These are phyloP conservation scores for Intellagama lesueurii DNA, from an alignment of 2,797 vertebrate species.

Conservation along the genomic window DNA sequence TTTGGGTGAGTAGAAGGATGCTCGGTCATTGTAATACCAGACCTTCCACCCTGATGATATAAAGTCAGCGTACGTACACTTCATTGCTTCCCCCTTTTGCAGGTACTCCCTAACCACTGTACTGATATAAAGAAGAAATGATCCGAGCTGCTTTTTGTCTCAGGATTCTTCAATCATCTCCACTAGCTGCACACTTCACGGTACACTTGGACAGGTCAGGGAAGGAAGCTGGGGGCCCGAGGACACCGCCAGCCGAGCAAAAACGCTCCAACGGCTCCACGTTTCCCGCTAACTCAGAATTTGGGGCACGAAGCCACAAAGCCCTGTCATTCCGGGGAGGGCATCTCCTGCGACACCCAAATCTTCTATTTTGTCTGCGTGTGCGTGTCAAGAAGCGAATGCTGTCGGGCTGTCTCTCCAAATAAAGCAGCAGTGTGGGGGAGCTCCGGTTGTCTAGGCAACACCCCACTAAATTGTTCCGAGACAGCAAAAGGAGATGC, in stretches of 20 bases:
- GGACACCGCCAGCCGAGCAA: accelerated
- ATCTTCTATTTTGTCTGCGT: slow-evolving; percentile 56
- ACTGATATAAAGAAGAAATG: neutral
- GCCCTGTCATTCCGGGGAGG: neutral
- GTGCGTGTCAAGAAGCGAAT: neutral
- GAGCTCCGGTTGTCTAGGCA: slow-evolving; percentile 78
- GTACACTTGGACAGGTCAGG: accelerated
- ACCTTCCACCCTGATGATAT: too few relatives aligned
- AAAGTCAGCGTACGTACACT: too few relatives aligned
- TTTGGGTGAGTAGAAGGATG: neutral
- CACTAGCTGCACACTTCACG: accelerated
- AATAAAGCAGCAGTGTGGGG: slow-evolving; percentile 70
- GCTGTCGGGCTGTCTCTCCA: slow-evolving; percentile 69
- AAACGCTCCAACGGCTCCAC: neutral
- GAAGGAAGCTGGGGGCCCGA: neutral
- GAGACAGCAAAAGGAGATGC: slow-evolving; percentile 12
- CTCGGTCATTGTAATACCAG: neutral
- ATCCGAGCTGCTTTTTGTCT: neutral
- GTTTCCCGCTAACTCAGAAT: accelerated
- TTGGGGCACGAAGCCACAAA: accelerated
- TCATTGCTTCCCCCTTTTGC: neutral
- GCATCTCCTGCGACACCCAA: slow-evolving; percentile 27
- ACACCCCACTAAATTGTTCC: slow-evolving; percentile 64
- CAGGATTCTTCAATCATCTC: neutral
- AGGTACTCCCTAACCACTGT: neutral